A percentile compares a stretch with the other conserved stretches of the same genome.
Conservation (phyloP, 2,113 vertebrate species). For the Penelope pileata region DNA sequence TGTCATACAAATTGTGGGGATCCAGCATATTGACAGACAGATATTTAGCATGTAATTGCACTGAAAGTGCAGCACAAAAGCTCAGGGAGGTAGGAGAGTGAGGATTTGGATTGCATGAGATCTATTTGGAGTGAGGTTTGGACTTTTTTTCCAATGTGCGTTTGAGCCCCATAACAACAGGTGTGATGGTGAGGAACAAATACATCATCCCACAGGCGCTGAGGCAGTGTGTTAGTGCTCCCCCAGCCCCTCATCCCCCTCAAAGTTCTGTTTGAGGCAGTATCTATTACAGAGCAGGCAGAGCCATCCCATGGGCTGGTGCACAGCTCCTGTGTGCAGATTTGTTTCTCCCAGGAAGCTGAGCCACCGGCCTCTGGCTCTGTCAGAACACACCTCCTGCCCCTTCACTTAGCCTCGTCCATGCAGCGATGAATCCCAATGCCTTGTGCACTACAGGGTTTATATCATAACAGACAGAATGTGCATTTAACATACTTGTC, state of each 20-base stretch:
- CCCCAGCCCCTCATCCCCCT: background rate
- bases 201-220: constrained; percentile 25
- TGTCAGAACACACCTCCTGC: background rate
- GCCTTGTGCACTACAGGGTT: background rate
- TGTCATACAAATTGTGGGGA: constrained; percentile 82
- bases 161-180: constrained; percentile 67
- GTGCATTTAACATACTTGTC: background rate
- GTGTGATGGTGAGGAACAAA: constrained; percentile 58
- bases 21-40: constrained; percentile 79
- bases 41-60: constrained; percentile 69
- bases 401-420: background rate
- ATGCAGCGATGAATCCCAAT: background rate
- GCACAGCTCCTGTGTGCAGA: background rate
- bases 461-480: background rate
- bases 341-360: background rate
- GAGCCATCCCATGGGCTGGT: background rate
- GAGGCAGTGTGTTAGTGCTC: background rate
- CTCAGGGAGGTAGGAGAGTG: constrained; percentile 56
- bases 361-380: background rate
- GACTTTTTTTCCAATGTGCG: background rate
- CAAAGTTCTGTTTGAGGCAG: background rate
- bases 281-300: background rate
- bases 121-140: constrained; percentile 16
- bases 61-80: constrained; percentile 67
- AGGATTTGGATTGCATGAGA: constrained; percentile 46